Base-by-base conservation (phyloP, 2,888 invertebrate species). In the Rambutsinella grinnellia region DNA sequence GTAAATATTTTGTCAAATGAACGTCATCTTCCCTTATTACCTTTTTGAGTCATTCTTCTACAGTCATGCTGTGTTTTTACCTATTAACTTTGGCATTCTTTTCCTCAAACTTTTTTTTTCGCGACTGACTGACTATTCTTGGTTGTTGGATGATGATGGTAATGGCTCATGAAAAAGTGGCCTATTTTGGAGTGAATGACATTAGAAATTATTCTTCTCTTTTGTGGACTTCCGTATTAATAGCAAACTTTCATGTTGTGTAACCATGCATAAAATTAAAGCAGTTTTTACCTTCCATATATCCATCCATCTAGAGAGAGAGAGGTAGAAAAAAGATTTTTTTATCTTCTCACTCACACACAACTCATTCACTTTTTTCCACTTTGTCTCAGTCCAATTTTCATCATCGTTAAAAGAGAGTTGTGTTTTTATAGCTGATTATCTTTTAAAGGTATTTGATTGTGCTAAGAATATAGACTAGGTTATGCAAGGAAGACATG, bases 211-310 rank as follows among this genome's bases (percentile, higher is more conserved):
- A 80, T 79, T 76, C 82, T 80, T 72, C 65, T 65, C 72, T 72
- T 61, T 79, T 82, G 82, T 82, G 81, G 79, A 82, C 82, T 82
- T 82, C 82, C 82, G 82, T 82, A 82, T 81, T 81, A 81, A 81
- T 79, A 81, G 79, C 68, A 79, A 79, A 81, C 82, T 82, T 81
- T 82, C 82, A 82, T 80, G 80, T 82, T 81, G 82, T 81, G 81
- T 80, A 82, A 77, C 82, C 81, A 82, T 82, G 82, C 82, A 81
- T 82, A 82, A 82, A 82, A 82, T 82, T 82, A 82, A 72, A 81
- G 79, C 78, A 81, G 79, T 81, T 82, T 82, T 82, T 80, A 81
- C 79, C 81, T 80, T 78, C 78, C 69, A 70, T 70, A 60, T 57
- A 72, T 56, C 76, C 36, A 36, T 79, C 78, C 69, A 70, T 70